Conservation (phyloP, 2,888 invertebrate species). For the Eucriotettix oculatus region DNA sequence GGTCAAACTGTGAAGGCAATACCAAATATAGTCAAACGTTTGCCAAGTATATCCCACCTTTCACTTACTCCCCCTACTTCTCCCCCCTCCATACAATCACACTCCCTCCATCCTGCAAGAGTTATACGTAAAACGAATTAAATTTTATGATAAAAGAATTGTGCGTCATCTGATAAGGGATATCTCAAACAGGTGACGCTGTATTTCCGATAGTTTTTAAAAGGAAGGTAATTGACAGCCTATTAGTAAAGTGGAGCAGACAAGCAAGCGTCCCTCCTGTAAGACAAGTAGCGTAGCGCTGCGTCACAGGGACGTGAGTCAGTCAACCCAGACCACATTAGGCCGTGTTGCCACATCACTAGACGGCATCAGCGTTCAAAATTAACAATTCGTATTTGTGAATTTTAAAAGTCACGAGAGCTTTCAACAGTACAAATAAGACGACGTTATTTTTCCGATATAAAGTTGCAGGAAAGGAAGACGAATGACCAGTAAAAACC, state of each 20-base stretch:
- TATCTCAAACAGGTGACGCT: not conserved
- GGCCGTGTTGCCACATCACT: not conserved
- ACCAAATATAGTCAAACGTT: slow-evolving; percentile 11
- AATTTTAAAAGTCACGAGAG: too few species aligned
- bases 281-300: not conserved
- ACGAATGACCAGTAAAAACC: too few species aligned
- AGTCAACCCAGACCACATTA: slow-evolving; percentile 3
- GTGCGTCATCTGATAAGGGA: not conserved
- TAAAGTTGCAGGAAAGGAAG: too few species aligned
- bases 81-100: not conserved
- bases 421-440: too few species aligned
- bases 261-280: not conserved
- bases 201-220: not conserved
- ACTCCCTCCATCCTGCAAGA: not conserved
- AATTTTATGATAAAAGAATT: not conserved
- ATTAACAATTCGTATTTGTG: too few species aligned
- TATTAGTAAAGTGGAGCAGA: not conserved
- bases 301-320: slow-evolving; percentile 5
- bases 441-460: too few species aligned
- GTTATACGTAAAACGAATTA: not conserved
- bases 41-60: not conserved
- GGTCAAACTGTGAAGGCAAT: slow-evolving; percentile 4
- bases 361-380: too few species aligned
- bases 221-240: not conserved
- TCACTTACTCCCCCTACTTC: not conserved